Evolutionary conservation across 2,888 invertebrate genomes (phyloP).

Genomic region (Acronicta psi): DNA sequence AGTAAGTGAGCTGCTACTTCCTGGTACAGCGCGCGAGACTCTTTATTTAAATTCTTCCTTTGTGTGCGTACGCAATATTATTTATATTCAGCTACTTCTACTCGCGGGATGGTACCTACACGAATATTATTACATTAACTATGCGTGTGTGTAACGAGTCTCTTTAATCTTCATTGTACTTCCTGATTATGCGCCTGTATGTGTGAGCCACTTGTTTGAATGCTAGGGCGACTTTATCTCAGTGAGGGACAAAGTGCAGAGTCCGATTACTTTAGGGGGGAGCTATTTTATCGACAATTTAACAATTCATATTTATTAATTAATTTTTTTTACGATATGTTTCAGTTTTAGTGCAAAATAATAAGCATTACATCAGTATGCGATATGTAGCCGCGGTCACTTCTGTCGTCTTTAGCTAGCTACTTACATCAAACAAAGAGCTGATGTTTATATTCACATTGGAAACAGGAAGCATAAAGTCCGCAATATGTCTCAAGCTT

Average conservation of each 20-base stretch:
- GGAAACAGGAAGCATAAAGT: constrained; percentile 87
- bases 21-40: constrained; percentile 87
- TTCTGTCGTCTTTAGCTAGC: constrained; percentile 45
- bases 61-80: constrained; percentile 86
- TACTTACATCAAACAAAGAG: constrained; percentile 72
- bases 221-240: constrained; percentile 88
- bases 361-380: constrained; percentile 23
- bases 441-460: constrained; percentile 83
- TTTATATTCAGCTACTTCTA: constrained; percentile 82
- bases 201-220: constrained; percentile 88
- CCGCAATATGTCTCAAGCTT: constrained; percentile 81
- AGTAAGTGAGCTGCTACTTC: constrained; percentile 85
- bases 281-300: constrained; percentile 69
- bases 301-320: constrained; percentile 7
- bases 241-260: constrained; percentile 87
- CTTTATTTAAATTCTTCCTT: constrained; percentile 85
- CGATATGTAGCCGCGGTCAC: constrained; percentile 25
- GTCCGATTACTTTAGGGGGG: constrained; percentile 85
- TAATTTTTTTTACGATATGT: constrained; percentile 3
- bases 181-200: constrained; percentile 84
- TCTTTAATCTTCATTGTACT: constrained; percentile 88
- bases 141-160: constrained; percentile 80
- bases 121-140: constrained; percentile 85
- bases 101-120: constrained; percentile 73
- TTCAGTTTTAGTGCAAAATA: constrained; percentile 15